Evolutionary conservation across 2,888 invertebrate species (phyloP), one percentile per base, ranked within the genome.

Genomic region (Polyploca ridens): DNA sequence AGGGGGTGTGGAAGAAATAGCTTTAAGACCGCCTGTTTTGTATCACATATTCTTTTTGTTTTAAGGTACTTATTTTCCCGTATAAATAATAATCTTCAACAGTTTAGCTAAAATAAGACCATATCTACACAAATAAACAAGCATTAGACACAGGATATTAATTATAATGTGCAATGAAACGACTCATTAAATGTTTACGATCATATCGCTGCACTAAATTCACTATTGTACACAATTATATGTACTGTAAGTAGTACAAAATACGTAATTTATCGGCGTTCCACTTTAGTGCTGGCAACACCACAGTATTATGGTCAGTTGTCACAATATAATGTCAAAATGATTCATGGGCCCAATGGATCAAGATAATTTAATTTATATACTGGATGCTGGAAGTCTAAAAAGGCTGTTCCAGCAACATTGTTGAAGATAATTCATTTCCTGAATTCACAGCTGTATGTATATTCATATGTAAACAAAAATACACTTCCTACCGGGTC

Each of bases 301-400:
- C 44, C 44, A 44, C 44, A 14, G 44, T 44, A 14, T 14, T 49
- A 35, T 62, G 49, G 54, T 64, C 54, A 66, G 60, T 66, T 64
- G 63, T 27, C 66, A 58, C 16, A 49, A 14, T 44, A 16, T 19
- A 14, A 54, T 54, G 54, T 54, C 16, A 11, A 7, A 14, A 44
- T 44, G 13, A 44, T 44, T 44, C 14, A 44, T 44, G 44, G 14
- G 14, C 6, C 6, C 14, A 44, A 14, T 44, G 44, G 44, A 44
- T 44, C 13, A 44, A 44, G 14, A 44, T 44, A 44, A 44, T 44
- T 14, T 44, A 13, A 44, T 44, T 13, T 44, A 3, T 44, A 4
- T 41, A 35, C 35, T 41, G 3, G 6, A 11, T 44, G 14, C 44
- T 14, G 14, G 41, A 3, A 3, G 41, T 35, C 35, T 35, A 35